These are phyloP conservation scores for Sericinus montela DNA, from an alignment of 2,888 invertebrate genomes.

Conservation along the genomic window DNA sequence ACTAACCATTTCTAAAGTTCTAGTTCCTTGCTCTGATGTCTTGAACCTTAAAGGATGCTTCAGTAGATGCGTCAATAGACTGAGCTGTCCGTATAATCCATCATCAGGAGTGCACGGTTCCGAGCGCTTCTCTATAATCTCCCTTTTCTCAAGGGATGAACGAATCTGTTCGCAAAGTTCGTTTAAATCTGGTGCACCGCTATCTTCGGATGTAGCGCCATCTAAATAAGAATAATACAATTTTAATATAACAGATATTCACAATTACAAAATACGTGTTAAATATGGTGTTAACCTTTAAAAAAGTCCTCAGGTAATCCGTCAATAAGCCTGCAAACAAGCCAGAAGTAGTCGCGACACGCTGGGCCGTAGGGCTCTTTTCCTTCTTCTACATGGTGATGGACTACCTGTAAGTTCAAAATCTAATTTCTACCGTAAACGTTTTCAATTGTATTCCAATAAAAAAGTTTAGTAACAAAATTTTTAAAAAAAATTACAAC, in stretches of 20 bases:
- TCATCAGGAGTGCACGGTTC: conserved; percentile 92
- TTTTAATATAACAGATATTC: neutral
- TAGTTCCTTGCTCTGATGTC: conserved; percentile 85
- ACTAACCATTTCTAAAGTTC: conserved; percentile 81
- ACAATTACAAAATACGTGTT: neutral
- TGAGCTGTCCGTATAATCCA: conserved; percentile 92
- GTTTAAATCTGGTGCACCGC: conserved; percentile 81
- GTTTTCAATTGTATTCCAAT: no score
- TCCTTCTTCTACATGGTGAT: conserved; percentile 85
- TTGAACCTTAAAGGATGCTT: conserved; percentile 95
- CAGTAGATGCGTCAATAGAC: conserved; percentile 90
- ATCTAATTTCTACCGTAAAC: no score
- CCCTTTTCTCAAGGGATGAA: conserved; percentile 86
- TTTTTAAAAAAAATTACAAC: no score
- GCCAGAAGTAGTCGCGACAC: conserved; percentile 96
- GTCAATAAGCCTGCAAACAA: conserved; percentile 92
- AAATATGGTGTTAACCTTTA: conserved; percentile 68
- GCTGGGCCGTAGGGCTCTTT: conserved; percentile 97
- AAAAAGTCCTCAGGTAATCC: conserved; percentile 89
- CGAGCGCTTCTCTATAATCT: conserved; percentile 90
- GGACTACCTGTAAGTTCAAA: conserved; percentile 60
- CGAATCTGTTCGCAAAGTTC: conserved; percentile 86
- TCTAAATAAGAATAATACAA: conserved; percentile 34
- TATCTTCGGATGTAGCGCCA: conserved; percentile 68
- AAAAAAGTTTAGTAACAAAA: no score